phyloP scores from a whole-genome alignment of 2,113 vertebrate genomes.

The Psilopsiagon aymara region DNA sequence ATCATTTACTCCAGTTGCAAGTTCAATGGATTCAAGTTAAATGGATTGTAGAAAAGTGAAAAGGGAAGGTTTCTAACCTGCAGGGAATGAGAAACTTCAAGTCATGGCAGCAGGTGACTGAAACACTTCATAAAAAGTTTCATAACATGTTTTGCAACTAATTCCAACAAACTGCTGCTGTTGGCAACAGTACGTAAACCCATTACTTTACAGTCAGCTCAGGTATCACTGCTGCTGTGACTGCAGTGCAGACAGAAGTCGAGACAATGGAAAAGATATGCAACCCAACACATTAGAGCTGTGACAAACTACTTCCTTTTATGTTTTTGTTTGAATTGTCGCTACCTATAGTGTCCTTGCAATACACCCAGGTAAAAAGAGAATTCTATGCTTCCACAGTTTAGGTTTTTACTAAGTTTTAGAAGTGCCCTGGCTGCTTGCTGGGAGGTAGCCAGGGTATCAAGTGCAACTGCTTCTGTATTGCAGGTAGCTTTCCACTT shows the following conservation, averaged over 20 bases:
- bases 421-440: neutral
- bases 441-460: neutral
- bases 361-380: neutral
- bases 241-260: neutral
- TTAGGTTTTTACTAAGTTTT: neutral
- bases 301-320: neutral
- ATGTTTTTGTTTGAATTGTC: neutral
- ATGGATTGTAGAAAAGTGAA: neutral
- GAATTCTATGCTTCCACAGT: neutral
- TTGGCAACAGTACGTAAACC: neutral
- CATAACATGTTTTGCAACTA: neutral
- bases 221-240: neutral
- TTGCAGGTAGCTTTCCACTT: neutral
- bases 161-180: neutral
- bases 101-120: neutral
- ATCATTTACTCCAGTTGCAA: rapidly evolving
- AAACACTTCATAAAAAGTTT: neutral
- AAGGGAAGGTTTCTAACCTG: neutral
- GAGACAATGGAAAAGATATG: neutral
- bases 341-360: neutral
- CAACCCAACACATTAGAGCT: neutral
- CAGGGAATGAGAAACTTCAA: neutral
- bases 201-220: neutral
- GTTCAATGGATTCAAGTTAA: neutral
- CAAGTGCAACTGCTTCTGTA: neutral